Conservation (phyloP, 2,888 invertebrate genomes). For the Acronicta leporina region DNA sequence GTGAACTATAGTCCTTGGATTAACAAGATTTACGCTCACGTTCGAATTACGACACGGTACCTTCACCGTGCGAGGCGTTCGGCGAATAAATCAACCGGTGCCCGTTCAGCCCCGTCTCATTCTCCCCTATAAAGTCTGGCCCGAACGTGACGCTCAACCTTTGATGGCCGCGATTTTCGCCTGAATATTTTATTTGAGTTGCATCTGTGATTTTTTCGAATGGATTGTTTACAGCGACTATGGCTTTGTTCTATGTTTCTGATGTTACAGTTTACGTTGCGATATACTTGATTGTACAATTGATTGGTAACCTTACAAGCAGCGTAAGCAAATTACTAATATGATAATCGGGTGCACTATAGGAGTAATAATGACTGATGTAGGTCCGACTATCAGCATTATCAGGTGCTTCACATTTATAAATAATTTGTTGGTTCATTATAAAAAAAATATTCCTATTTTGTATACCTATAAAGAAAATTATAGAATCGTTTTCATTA, state of each 20-base stretch:
- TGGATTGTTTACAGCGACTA: constrained; percentile 13
- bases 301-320: too few species aligned
- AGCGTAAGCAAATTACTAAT: too few species aligned
- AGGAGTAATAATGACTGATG: too few species aligned
- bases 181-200: constrained; percentile 56
- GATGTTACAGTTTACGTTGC: neutral
- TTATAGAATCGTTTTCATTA: too few species aligned
- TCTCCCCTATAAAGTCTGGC: constrained; percentile 65
- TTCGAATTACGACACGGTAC: constrained; percentile 73
- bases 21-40: constrained; percentile 75
- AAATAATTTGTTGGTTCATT: too few species aligned
- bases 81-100: constrained; percentile 75
- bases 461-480: too few species aligned
- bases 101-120: constrained; percentile 64
- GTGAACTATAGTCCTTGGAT: constrained; percentile 41
- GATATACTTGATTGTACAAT: neutral
- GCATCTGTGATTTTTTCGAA: constrained; percentile 50
- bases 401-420: too few species aligned
- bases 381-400: too few species aligned
- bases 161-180: constrained; percentile 50
- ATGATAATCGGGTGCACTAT: too few species aligned
- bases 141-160: constrained; percentile 69
- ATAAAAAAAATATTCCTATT: too few species aligned
- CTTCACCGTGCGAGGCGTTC: constrained; percentile 68
- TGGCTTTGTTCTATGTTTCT: neutral